Base-by-base conservation (phyloP, 2,113 vertebrate species). In the Agapornis roseicollis region DNA sequence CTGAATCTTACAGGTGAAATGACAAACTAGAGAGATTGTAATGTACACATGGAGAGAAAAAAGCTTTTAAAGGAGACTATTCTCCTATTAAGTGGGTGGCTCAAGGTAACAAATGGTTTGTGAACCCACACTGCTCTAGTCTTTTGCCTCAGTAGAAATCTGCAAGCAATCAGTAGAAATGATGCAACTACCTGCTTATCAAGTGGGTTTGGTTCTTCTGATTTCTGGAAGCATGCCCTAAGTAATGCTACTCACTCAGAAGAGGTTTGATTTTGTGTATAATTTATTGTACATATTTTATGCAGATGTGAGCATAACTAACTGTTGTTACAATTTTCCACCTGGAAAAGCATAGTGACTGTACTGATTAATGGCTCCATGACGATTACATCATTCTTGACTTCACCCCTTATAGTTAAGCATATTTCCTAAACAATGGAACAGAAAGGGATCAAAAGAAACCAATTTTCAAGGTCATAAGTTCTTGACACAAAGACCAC, bases 321-420 rank as follows among this genome's bases (percentile, higher is more conserved):
- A 77, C 47, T 41, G 87, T 71, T 85, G 73, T 89, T 93, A 89
- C 42, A 52, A 52, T 87, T 94, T 95, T 90, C 93, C 95, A 90
- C 91, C 93, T 95, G 93, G 91, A 96, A 93, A 84, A 92, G 69
- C 82, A 92, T 46, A 88, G 33, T 53, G 46, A 77, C 60, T 78
- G 3, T 35, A 41, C 77, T 93, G 88, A 97, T 95, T 94, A 94
- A 95, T 89, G 69, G 55, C 16, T 93, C 33, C 29, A 55, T 42
- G 42, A 89, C 4, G 18, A 95, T 96, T 85, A 96, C 95, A 91
- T 90, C 92, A 96, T 84, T 90, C 80, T 55, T 92, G 71, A 95
- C 65, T 84, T 90, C 47, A 58, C 47, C 35, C 8, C 42, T 89
- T 74, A 41, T 28, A 92, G 35, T 81, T 84, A 80, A 81, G 44